Percentiles rank a stretch among this genome's conserved stretches.
Conservation (phyloP, 2,113 vertebrate genomes). For the Syngnathus scovelli region DNA sequence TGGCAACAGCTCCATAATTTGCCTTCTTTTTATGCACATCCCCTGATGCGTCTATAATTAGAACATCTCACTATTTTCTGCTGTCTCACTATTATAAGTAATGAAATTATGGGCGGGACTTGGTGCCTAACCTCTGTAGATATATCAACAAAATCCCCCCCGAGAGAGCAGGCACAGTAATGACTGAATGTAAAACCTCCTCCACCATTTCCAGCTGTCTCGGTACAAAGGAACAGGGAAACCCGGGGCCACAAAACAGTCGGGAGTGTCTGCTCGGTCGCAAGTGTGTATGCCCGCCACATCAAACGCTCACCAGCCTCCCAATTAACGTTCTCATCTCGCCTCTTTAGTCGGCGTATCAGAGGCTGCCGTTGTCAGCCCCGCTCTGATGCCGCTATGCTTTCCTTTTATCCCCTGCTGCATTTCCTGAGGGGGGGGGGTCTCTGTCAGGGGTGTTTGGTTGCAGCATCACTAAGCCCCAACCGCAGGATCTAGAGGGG, state of each 20-base stretch:
- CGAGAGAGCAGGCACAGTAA: background rate
- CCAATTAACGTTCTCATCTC: slow-evolving; percentile 54
- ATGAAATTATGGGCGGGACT: too few species aligned
- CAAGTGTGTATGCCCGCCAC: slow-evolving; percentile 4
- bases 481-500: slow-evolving; percentile 31
- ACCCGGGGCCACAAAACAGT: slow-evolving; percentile 40
- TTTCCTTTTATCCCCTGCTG: slow-evolving; percentile 42
- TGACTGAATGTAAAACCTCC: slow-evolving; percentile 25
- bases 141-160: background rate
- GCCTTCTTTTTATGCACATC: background rate
- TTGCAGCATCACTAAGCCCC: slow-evolving; percentile 45
- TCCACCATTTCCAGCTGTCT: slow-evolving; percentile 23
- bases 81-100: background rate
- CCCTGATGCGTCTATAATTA: slow-evolving; percentile 9
- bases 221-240: slow-evolving; percentile 48
- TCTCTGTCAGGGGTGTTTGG: background rate
- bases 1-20: background rate
- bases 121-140: background rate
- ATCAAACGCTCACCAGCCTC: slow-evolving; percentile 28
- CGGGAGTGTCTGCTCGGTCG: slow-evolving; percentile 32
- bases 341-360: slow-evolving; percentile 47
- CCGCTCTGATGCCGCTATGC: slow-evolving; percentile 30
- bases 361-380: slow-evolving; percentile 52
- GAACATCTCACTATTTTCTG: slow-evolving; percentile 6
- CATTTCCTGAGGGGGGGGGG: slow-evolving; percentile 37